phyloP scores from a whole-genome alignment of 2,113 vertebrate species.

The Amblyopsis rosae region DNA sequence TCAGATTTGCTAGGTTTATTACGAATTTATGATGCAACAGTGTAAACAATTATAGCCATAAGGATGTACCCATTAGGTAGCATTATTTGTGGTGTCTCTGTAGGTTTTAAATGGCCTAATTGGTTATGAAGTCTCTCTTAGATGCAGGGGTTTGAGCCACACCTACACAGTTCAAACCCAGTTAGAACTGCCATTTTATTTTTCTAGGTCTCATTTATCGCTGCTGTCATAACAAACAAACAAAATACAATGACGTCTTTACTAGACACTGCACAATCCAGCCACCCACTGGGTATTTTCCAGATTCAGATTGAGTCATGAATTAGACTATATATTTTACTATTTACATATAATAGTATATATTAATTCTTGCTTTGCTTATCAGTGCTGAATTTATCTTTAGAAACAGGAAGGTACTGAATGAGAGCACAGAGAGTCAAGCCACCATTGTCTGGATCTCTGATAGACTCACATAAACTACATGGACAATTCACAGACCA shows the following conservation, averaged over 20 bases:
- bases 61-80: slow-evolving; percentile 60
- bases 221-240: neutral
- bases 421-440: slow-evolving; percentile 36
- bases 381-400: slow-evolving; percentile 34
- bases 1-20: neutral
- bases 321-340: slow-evolving; percentile 23
- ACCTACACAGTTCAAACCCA: too few relatives aligned
- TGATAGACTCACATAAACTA: slow-evolving; percentile 59
- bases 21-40: slow-evolving; percentile 36
- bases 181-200: too few relatives aligned
- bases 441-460: slow-evolving; percentile 34
- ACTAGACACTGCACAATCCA: too few relatives aligned
- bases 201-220: too few relatives aligned
- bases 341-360: too few relatives aligned
- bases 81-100: slow-evolving; percentile 60
- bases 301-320: slow-evolving; percentile 19
- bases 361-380: slow-evolving; percentile 19
- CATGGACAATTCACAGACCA: slow-evolving; percentile 59
- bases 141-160: slow-evolving; percentile 39
- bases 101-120: slow-evolving; percentile 61
- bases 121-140: slow-evolving; percentile 56
- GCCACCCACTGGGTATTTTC: too few relatives aligned
- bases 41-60: slow-evolving; percentile 55
- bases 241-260: slow-evolving; percentile 34
- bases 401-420: slow-evolving; percentile 6